A percentile compares a stretch with the other conserved stretches of the same genome.
phyloP scores from a whole-genome alignment of 2,113 vertebrate genomes.

The Telmatochromis sp. region DNA sequence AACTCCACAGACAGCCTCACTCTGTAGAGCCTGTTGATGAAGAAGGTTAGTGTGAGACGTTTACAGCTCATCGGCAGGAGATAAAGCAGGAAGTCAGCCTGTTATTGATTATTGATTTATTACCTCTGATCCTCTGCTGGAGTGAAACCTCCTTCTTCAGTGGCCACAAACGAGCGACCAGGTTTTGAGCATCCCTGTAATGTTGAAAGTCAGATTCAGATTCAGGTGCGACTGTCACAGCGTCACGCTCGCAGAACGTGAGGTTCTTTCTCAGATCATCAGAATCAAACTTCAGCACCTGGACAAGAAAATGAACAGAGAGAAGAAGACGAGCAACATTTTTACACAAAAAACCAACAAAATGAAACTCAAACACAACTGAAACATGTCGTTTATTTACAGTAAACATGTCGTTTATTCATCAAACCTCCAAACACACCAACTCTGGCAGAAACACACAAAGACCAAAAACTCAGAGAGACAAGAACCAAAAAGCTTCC shows the following conservation, averaged over 20 bases:
- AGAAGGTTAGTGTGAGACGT: not conserved
- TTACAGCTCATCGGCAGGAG: no score
- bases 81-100: not conserved
- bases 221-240: not conserved
- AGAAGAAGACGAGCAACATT: not conserved
- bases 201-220: not conserved
- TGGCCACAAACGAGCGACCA: accelerated
- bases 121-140: not conserved
- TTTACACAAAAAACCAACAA: not conserved
- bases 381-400: accelerated
- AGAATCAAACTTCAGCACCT: not conserved
- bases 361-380: not conserved
- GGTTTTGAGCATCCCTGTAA: accelerated
- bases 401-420: accelerated
- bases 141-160: not conserved
- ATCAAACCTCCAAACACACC: not conserved
- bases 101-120: not conserved
- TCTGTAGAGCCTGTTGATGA: not conserved
- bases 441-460: not conserved
- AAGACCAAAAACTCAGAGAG: not conserved
- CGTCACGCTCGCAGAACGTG: accelerated
- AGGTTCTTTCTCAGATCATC: not conserved
- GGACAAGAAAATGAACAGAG: not conserved
- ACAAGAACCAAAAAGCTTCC: not conserved
- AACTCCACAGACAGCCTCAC: not conserved